Evolutionary conservation across 2,888 invertebrate species (phyloP), one percentile per base, ranked within the genome.

Genomic region (Eledone cirrhosa): DNA sequence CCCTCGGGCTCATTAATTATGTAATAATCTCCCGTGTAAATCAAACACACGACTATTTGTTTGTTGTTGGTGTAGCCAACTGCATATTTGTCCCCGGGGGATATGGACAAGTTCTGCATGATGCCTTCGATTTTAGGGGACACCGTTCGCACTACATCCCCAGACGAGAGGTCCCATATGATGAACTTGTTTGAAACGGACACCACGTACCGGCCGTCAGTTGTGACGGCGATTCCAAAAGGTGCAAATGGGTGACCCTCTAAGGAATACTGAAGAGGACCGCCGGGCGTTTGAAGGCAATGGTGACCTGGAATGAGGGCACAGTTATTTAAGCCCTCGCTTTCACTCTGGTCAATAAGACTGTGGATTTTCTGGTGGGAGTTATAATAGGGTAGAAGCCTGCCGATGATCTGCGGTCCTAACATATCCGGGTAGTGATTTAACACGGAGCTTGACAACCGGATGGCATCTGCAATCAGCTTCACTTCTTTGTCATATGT

Each of bases 261-360:
- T 72, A 99, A 91, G 0, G 98, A 98, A 89, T 97, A 99, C 95
- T 99, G 98, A 8, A 99, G 92, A 0, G 99, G 99, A 1, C 99
- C 99, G 72, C 99, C 99, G n/a, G 99, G 99, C 1, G 99, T 98
- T 89, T 99, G 98, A 82, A 98, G 92, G 87, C 98, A 98, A 90
- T 99, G 98, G 91, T 97, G 97, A 0, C 96, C 93, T 0, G 99
- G 98, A 84, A 98, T 93, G 77, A 99, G 91, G 0, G 98, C 95
- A 81, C 97, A 98, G 87, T 98, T 94, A 76, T 94, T 93, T 48
- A 96, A 94, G 0, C 98, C 98, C 87, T 95, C 94, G 29, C 93
- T 93, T 89, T 98, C 97, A 89, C 98, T 99, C 85, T 98, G 97
- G 79, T 94, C 93, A 69, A 99, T 92, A 78, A 99, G 92, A 91